phyloP scores from a whole-genome alignment of 2,113 vertebrate species.

The Verasper variegatus region DNA sequence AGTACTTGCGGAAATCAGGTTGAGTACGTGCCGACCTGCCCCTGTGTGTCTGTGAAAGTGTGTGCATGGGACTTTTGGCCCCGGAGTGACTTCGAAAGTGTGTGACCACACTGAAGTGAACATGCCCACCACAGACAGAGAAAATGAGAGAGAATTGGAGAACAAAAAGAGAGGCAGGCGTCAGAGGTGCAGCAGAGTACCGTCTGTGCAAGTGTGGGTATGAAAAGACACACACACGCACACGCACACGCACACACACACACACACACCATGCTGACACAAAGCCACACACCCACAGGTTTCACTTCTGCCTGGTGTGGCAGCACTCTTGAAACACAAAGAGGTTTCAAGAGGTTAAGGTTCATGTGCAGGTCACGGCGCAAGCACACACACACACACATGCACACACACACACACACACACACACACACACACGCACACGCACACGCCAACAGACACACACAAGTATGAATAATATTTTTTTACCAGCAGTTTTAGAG shows the following conservation, averaged over 20 bases:
- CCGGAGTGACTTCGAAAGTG: slow-evolving; percentile 42
- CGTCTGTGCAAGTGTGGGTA: slow-evolving; percentile 69
- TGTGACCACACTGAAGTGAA: slow-evolving; percentile 71
- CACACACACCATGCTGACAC: slow-evolving; percentile 61
- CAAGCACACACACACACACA: slow-evolving; percentile 34
- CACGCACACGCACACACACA: background rate
- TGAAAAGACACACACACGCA: slow-evolving; percentile 69
- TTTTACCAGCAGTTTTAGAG: background rate
- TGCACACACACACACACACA: too few relatives aligned
- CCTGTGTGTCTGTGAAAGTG: slow-evolving; percentile 47
- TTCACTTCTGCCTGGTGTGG: slow-evolving; percentile 86
- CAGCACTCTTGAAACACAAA: slow-evolving; percentile 78
- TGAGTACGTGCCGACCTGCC: slow-evolving; percentile 79
- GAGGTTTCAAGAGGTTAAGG: slow-evolving; percentile 72
- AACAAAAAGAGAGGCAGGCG: slow-evolving; percentile 64
- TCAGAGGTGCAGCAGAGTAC: slow-evolving; percentile 67
- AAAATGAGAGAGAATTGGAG: slow-evolving; percentile 62
- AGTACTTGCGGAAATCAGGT: slow-evolving; percentile 62
- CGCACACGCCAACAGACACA: background rate
- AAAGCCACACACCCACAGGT: slow-evolving; percentile 81
- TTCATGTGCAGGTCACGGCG: slow-evolving; percentile 78
- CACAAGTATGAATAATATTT: too few relatives aligned
- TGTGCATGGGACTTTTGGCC: slow-evolving; percentile 47
- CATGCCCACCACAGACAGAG: slow-evolving; percentile 60
- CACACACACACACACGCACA: slow-evolving; percentile 1